Percentiles rank a stretch among this genome's conserved stretches.
phyloP scores from a whole-genome alignment of 2,797 vertebrate species.

The Anabacerthia variegaticeps region DNA sequence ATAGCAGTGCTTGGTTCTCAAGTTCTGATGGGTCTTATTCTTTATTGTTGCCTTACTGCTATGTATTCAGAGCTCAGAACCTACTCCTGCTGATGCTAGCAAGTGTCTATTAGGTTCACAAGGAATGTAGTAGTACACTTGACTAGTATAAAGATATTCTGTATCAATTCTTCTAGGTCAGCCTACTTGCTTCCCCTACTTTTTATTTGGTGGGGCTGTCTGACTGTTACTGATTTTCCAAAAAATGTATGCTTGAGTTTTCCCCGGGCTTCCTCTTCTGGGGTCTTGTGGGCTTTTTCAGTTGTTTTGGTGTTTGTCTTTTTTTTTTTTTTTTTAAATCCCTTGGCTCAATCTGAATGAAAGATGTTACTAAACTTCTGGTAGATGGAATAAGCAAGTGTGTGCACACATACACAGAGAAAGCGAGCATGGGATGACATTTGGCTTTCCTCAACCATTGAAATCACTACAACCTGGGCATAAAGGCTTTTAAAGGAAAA shows the following conservation, averaged over 20 bases:
- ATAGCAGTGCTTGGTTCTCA: background rate
- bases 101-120: background rate
- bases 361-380: background rate
- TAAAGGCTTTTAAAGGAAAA: background rate
- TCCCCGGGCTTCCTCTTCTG: background rate
- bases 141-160: rapidly evolving
- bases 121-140: background rate
- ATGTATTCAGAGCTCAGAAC: background rate
- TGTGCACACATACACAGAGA: rapidly evolving
- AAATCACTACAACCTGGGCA: background rate
- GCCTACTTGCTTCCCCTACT: background rate
- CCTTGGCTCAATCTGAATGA: background rate
- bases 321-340: background rate
- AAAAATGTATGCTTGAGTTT: background rate
- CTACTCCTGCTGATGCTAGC: background rate
- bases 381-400: background rate
- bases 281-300: background rate
- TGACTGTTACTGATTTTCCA: background rate
- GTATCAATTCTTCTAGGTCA: background rate
- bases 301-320: background rate
- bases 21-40: background rate
- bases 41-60: background rate
- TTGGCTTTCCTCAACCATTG: background rate
- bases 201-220: background rate
- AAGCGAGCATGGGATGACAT: background rate